These are phyloP conservation scores for Grammomys dolichurus DNA, from an alignment of 2,113 vertebrate species.

Conservation along the genomic window DNA sequence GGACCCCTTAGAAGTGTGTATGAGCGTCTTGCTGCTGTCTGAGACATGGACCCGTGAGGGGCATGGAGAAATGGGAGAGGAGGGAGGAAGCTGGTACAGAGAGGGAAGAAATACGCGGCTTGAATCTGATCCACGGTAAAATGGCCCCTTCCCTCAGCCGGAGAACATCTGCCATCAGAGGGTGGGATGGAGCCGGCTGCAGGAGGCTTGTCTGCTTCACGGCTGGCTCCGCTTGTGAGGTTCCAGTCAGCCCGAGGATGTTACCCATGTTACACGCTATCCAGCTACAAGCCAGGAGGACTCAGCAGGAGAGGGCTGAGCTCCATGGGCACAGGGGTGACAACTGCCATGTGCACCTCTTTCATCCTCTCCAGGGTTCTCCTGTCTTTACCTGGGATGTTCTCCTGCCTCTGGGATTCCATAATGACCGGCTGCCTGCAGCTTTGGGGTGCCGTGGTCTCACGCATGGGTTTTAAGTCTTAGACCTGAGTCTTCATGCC, in stretches of 20 bases:
- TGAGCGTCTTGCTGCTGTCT: neutral
- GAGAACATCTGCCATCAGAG: neutral
- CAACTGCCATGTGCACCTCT: rapidly evolving
- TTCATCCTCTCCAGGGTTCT: neutral
- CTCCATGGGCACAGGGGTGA: neutral
- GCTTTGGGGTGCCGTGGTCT: neutral
- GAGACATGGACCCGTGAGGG: rapidly evolving
- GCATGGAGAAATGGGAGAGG: neutral
- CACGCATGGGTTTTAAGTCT: neutral
- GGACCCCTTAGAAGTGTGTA: neutral
- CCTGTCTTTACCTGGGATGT: neutral
- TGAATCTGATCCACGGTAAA: rapidly evolving
- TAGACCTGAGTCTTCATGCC: neutral
- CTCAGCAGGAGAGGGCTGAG: neutral
- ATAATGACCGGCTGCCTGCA: neutral
- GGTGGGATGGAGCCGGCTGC: neutral
- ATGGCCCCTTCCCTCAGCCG: neutral
- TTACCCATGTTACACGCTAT: neutral
- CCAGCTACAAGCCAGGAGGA: neutral
- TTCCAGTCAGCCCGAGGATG: neutral
- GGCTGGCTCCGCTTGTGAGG: neutral
- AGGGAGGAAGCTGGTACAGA: rapidly evolving
- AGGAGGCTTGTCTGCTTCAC: neutral
- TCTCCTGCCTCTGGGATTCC: neutral
- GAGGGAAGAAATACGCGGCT: neutral